Evolutionary conservation across 2,113 vertebrate species (phyloP).

Genomic region (Ctenomys sociabilis): DNA sequence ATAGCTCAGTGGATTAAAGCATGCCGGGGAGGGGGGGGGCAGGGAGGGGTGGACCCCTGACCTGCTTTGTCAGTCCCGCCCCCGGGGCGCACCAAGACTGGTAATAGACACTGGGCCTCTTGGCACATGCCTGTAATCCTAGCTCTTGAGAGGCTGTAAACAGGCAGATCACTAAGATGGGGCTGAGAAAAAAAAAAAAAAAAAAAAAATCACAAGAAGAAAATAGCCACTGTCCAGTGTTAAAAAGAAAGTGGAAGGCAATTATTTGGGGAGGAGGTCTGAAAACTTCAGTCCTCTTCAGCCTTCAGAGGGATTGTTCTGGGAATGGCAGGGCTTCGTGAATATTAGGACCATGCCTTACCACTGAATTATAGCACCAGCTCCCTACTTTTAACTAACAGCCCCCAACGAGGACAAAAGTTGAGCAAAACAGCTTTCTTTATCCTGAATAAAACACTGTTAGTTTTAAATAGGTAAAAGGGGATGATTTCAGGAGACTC

Average conservation of each 20-base stretch:
- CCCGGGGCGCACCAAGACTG: too few species aligned
- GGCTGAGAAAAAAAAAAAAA: background rate
- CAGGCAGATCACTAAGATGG: background rate
- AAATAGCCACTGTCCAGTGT: background rate
- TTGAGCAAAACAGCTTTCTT: conserved; percentile 18
- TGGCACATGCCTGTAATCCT: too few species aligned
- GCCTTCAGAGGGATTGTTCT: background rate
- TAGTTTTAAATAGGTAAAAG: background rate
- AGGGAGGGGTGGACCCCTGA: too few species aligned
- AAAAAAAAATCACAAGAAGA: background rate
- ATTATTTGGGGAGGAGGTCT: background rate
- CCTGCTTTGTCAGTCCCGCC: too few species aligned
- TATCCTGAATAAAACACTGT: background rate
- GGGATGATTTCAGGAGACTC: background rate
- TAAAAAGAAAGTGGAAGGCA: background rate
- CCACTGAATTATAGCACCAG: background rate
- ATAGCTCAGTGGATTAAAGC: too few species aligned
- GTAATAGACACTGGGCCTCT: too few species aligned
- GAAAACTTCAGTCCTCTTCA: background rate
- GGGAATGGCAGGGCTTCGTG: background rate
- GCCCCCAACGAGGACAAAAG: background rate
- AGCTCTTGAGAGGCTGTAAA: too few species aligned
- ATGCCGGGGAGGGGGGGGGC: too few species aligned
- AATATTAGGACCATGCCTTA: background rate
- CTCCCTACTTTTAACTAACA: conserved; percentile 23